Evolutionary conservation across 1,140 invertebrate species (phyloP).

Genomic region (Zaprionus ornatus): DNA sequence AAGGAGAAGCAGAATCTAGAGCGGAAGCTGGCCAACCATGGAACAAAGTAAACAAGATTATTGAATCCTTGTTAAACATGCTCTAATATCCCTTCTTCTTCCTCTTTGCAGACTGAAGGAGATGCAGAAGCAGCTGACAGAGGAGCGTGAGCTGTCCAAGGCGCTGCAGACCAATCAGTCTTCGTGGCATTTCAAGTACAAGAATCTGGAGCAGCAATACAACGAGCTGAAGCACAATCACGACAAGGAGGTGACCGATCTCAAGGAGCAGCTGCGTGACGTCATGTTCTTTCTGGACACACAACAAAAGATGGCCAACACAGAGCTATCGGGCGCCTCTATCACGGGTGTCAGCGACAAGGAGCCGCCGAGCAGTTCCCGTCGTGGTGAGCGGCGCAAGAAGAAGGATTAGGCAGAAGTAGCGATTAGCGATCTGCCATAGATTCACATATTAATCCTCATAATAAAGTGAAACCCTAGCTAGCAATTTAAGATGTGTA

Average conservation of each 20-base stretch:
- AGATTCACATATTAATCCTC: neutral
- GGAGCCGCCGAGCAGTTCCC: constrained; percentile 42
- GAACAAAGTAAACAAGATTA: constrained; percentile 84
- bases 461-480: constrained; percentile 16
- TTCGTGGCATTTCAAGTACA: constrained; percentile 89
- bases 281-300: constrained; percentile 98
- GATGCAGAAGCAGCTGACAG: constrained; percentile 88
- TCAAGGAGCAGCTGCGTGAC: constrained; percentile 96
- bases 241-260: constrained; percentile 90
- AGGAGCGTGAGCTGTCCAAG: constrained; percentile 91
- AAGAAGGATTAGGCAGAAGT: constrained; percentile 50
- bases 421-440: neutral
- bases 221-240: constrained; percentile 89
- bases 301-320: constrained; percentile 86
- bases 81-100: neutral
- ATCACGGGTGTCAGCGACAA: constrained; percentile 86
- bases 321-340: constrained; percentile 87
- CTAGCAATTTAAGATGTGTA: constrained; percentile 12
- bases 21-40: constrained; percentile 87
- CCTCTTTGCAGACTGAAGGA: constrained; percentile 84
- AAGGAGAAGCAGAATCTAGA: constrained; percentile 89
- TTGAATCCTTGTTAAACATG: neutral
- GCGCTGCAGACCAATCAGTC: constrained; percentile 91
- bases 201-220: constrained; percentile 87
- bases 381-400: constrained; percentile 69